phyloP scores from a whole-genome alignment of 2,797 vertebrate species.

The Chelmon rostratus region DNA sequence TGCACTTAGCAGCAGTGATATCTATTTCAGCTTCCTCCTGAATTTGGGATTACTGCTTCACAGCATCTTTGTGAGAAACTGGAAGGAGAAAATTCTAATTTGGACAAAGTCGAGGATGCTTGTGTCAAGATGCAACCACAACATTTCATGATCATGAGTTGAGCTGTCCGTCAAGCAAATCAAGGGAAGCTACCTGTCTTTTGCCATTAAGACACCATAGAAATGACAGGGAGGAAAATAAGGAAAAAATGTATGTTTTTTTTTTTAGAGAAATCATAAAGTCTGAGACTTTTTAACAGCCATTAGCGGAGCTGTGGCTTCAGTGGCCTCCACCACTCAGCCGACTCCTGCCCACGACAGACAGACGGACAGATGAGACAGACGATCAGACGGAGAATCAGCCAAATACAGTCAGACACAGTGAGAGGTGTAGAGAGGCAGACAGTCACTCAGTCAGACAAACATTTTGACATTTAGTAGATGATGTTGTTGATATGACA shows the following conservation, averaged over 20 bases:
- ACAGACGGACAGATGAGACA: slow-evolving; percentile 14
- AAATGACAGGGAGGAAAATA: not conserved
- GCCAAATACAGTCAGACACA: slow-evolving; percentile 13
- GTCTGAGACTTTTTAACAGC: not conserved
- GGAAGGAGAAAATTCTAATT: not conserved
- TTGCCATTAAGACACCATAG: not conserved
- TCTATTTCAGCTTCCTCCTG: not conserved
- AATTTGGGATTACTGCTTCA: not conserved
- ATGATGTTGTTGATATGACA: slow-evolving; percentile 54
- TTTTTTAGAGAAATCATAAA: no score
- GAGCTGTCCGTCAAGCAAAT: slow-evolving; percentile 1
- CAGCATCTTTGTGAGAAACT: not conserved
- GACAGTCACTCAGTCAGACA: slow-evolving; percentile 27
- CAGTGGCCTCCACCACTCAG: slow-evolving; percentile 2
- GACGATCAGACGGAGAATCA: slow-evolving; percentile 17
- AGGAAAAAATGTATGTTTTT: no score
- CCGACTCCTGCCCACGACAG: not conserved
- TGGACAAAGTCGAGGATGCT: not conserved
- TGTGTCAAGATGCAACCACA: not conserved
- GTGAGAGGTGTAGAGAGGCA: slow-evolving; percentile 9
- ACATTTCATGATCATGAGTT: not conserved
- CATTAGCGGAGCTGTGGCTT: not conserved
- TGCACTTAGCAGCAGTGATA: slow-evolving; percentile 12
- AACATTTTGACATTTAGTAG: slow-evolving; percentile 53
- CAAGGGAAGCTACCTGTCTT: not conserved